Conservation (phyloP, 2,888 invertebrate genomes). For the Sminthurinus aureus region DNA sequence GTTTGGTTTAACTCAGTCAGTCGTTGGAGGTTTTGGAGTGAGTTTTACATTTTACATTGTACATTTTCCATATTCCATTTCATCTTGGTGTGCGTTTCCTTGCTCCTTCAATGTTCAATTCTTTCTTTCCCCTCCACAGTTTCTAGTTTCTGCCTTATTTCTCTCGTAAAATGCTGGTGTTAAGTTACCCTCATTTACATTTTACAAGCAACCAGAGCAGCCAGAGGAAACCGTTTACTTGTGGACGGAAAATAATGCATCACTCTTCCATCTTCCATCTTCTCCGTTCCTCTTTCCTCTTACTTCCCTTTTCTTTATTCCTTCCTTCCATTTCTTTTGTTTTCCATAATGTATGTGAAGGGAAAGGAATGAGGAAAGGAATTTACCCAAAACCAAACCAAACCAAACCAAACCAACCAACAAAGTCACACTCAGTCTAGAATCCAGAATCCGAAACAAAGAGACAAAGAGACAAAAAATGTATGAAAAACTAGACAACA, state of each 20-base stretch:
- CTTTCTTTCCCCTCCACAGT: too few species aligned
- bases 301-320: neutral
- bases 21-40: too few species aligned
- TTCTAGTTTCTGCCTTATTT: slow-evolving; percentile 29
- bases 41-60: neutral
- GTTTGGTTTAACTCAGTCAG: too few species aligned
- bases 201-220: slow-evolving; percentile 18
- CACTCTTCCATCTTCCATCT: neutral
- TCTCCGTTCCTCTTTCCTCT: neutral
- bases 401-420: neutral
- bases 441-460: neutral
- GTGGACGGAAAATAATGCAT: too few species aligned
- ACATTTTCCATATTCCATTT: neutral
- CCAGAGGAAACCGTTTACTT: slow-evolving; percentile 26
- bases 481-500: neutral
- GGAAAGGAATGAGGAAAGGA: neutral
- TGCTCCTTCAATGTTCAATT: neutral
- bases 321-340: neutral
- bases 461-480: neutral
- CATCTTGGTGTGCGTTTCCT: slow-evolving; percentile 19
- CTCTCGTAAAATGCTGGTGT: slow-evolving; percentile 35
- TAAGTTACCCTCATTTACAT: slow-evolving; percentile 37
- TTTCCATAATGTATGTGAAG: neutral
- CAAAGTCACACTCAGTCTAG: too few species aligned
- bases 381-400: neutral